Evolutionary conservation across 2,888 invertebrate species (phyloP).

Genomic region (Habroteleia sp.): DNA sequence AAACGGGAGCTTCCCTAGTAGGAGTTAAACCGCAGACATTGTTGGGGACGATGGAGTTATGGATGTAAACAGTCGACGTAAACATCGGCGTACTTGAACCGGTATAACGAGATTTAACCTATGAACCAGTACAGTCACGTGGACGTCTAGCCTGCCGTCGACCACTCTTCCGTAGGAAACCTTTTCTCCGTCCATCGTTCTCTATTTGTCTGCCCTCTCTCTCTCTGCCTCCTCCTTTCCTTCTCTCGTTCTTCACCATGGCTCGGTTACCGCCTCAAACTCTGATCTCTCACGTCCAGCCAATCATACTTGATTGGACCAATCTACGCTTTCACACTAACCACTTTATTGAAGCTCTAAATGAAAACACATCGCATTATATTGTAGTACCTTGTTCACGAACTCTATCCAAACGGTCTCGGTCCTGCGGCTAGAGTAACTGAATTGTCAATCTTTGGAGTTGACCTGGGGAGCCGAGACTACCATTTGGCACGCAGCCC

Average conservation of each 20-base stretch:
- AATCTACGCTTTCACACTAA: constrained; percentile 79
- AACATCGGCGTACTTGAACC: constrained; percentile 62
- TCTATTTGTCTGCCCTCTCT: constrained; percentile 4
- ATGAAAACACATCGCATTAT: constrained; percentile 78
- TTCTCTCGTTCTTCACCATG: constrained; percentile 20
- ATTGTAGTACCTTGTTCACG: constrained; percentile 72
- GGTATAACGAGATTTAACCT: constrained; percentile 51
- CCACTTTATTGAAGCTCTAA: constrained; percentile 79
- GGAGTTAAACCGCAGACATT: too few relatives aligned
- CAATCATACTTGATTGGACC: constrained; percentile 79
- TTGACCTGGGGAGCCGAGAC: background rate
- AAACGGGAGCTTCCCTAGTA: too few relatives aligned
- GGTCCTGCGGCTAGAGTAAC: constrained; percentile 4
- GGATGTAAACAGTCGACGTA: constrained; percentile 33
- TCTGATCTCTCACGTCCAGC: constrained; percentile 76
- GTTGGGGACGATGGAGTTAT: constrained; percentile 2
- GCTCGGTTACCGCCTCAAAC: constrained; percentile 48
- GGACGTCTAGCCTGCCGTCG: constrained; percentile 43
- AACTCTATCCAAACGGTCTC: constrained; percentile 66
- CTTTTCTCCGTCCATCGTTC: background rate
- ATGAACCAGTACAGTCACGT: constrained; percentile 47
- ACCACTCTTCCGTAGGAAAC: constrained; percentile 25
- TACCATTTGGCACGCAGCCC: background rate
- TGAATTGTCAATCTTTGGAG: background rate
- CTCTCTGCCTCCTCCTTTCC: constrained; percentile 8